Evolutionary conservation across 2,113 vertebrate genomes (phyloP).

Genomic region (Turdus rufiventris): DNA sequence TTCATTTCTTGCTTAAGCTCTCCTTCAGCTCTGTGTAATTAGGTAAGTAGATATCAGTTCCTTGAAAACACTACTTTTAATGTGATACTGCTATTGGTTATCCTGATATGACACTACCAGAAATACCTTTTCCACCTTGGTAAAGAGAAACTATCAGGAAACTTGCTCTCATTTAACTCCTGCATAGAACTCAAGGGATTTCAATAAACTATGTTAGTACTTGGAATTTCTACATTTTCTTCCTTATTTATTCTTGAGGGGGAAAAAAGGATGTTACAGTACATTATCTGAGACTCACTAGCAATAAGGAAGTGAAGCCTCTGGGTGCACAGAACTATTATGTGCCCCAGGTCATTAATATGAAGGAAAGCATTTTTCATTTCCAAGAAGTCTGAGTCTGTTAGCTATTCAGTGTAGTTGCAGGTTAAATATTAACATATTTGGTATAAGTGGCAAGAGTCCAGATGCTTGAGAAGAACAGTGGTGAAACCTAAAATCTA

Average conservation of each 20-base stretch:
- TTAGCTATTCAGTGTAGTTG: neutral
- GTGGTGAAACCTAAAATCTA: neutral
- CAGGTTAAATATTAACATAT: neutral
- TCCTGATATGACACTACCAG: neutral
- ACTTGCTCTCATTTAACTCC: neutral
- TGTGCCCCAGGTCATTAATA: too few species aligned
- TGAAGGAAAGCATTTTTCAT: neutral
- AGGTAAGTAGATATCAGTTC: neutral
- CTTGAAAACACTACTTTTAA: neutral
- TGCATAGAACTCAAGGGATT: neutral
- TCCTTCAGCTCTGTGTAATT: neutral
- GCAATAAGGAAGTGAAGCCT: neutral
- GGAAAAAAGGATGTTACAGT: neutral
- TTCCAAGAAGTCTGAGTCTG: neutral
- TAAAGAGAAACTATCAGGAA: neutral
- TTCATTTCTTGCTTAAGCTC: neutral
- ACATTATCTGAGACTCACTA: neutral
- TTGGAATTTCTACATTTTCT: neutral
- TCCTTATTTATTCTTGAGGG: neutral
- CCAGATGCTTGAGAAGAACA: accelerated
- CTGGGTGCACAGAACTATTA: neutral
- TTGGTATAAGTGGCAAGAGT: neutral
- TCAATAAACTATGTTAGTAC: neutral
- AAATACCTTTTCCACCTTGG: neutral
- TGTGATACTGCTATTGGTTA: neutral